Conservation (phyloP, 2,113 vertebrate genomes). For the Turdus rufiventris region DNA sequence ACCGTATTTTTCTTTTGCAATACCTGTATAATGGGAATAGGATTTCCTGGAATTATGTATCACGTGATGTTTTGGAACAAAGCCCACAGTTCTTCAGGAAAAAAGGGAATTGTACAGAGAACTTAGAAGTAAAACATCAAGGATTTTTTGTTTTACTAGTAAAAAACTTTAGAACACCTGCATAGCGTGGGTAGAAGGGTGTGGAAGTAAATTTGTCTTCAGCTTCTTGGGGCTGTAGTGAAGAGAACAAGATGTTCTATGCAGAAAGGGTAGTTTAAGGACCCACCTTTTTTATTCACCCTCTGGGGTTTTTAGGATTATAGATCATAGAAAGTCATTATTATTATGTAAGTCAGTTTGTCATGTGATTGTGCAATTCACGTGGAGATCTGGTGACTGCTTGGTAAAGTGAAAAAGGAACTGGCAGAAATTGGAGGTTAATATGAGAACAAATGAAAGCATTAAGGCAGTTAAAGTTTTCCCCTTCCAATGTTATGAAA, state of each 20-base stretch:
- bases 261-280: not conserved
- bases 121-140: not conserved
- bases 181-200: not conserved
- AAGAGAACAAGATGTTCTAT: not conserved
- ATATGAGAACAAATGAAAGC: not conserved
- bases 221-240: not conserved
- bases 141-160: not conserved
- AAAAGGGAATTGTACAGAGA: not conserved
- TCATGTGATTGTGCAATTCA: not conserved
- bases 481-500: not conserved
- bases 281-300: not conserved
- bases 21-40: not conserved
- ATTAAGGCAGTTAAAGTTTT: not conserved
- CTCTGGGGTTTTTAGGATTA: not conserved
- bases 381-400: not conserved
- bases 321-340: not conserved
- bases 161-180: not conserved
- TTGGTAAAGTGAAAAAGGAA: constrained; percentile 5
- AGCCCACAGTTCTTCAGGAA: not conserved
- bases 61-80: constrained; percentile 31
- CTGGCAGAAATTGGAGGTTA: not conserved
- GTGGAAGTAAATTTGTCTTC: not conserved
- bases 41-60: not conserved
- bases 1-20: constrained; percentile 10
- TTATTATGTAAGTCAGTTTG: not conserved